These are phyloP conservation scores for Sinonovacula constricta DNA, from an alignment of 1,140 invertebrate species.

Conservation along the genomic window DNA sequence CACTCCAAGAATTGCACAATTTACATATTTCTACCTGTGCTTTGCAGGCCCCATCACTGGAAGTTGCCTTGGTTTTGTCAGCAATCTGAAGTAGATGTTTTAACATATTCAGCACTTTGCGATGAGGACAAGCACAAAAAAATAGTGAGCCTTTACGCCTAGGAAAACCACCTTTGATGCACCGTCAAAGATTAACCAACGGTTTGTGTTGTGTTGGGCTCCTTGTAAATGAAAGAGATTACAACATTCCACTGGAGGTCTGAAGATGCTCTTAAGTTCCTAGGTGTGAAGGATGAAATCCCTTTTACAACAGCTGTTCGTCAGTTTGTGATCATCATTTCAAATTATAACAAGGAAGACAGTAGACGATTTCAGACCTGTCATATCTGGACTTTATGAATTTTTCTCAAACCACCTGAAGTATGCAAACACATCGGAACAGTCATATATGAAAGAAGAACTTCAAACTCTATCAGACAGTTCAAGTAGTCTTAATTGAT, in stretches of 20 bases:
- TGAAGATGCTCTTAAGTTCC: no score
- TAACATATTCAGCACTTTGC: no score
- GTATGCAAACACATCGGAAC: not conserved
- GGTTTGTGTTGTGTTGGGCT: conserved; percentile 1
- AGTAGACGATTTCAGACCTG: not conserved
- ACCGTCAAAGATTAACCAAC: not conserved
- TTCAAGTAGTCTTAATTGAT: conserved; percentile 27
- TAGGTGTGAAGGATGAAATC: not conserved
- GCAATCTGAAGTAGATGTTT: no score
- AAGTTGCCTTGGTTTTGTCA: conserved; percentile 48
- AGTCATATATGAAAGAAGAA: not conserved
- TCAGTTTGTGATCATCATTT: no score
- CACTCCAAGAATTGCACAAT: not conserved
- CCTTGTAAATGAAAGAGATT: conserved; percentile 8
- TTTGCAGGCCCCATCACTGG: conserved; percentile 43
- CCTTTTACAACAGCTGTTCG: not conserved
- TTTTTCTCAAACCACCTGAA: not conserved
- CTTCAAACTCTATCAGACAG: not conserved
- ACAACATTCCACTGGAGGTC: not conserved
- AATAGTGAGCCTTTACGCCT: not conserved
- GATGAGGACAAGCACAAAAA: no score
- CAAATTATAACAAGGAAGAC: no score
- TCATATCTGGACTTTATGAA: conserved; percentile 2
- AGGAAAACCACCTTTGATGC: conserved; percentile 9
- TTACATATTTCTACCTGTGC: conserved; percentile 52